phyloP scores from a whole-genome alignment of 2,888 invertebrate species.

The Ariolimax columbianus region DNA sequence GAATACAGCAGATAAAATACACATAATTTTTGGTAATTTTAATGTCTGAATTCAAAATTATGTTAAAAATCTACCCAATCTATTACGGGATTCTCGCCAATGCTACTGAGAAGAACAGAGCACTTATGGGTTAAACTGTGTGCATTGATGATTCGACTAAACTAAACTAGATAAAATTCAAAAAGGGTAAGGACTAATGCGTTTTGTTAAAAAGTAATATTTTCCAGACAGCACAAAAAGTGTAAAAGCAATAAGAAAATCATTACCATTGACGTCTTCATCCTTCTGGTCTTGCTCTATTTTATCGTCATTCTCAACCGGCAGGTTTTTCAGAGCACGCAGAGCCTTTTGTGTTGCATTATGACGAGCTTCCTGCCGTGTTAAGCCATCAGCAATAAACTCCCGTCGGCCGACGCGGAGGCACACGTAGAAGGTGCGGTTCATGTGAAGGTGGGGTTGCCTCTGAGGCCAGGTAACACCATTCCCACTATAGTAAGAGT shows the following conservation, averaged over 20 bases:
- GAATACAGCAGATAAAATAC: too few relatives aligned
- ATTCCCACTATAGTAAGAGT: constrained; percentile 19
- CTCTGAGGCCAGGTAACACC: constrained; percentile 57
- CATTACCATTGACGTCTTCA: constrained; percentile 26
- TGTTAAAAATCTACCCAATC: too few relatives aligned
- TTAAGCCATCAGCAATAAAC: constrained; percentile 89
- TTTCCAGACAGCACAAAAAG: too few relatives aligned
- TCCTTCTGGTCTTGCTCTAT: constrained; percentile 43
- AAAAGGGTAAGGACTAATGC: too few relatives aligned
- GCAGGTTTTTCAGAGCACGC: constrained; percentile 82
- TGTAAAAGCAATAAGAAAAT: not conserved
- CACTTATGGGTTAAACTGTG: too few relatives aligned
- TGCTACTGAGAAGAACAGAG: too few relatives aligned
- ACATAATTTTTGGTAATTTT: too few relatives aligned
- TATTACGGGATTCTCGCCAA: too few relatives aligned
- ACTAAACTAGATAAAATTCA: too few relatives aligned
- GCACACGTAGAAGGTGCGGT: constrained; percentile 81
- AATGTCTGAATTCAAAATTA: too few relatives aligned
- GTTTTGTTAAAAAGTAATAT: too few relatives aligned
- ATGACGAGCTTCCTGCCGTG: constrained; percentile 92
- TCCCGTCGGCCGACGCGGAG: constrained; percentile 90
- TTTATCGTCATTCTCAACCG: constrained; percentile 71
- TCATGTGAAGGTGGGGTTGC: constrained; percentile 77
- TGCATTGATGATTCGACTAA: too few relatives aligned
- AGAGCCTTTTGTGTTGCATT: constrained; percentile 85